Base-by-base conservation (phyloP, 2,113 vertebrate genomes). In the Megaceryle maxima region DNA sequence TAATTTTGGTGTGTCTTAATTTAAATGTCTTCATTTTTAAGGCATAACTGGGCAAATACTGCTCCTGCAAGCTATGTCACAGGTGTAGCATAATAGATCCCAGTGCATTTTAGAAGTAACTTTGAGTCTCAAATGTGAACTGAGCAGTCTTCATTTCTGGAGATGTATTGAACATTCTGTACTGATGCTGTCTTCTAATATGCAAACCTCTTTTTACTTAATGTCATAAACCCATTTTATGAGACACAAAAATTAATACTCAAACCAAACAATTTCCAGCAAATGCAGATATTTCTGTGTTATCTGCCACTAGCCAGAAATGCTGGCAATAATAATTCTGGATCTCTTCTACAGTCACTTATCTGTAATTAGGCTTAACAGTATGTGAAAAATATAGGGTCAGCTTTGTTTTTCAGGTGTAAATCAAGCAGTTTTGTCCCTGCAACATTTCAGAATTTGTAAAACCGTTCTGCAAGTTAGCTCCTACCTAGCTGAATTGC, bases 131-230 rank as follows among this genome's bases (percentile, higher is more conserved):
- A 33, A 46, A 17, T 74, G 31, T 0, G 0, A 26, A 35, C 55
- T 44, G 63, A 37, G 16, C 33, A 29, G 9, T 44, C 29, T 37
- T 69, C 11, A n/a, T 64, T 67, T 75, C 44, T 60, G 66, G 33
- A 41, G 35, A 46, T 25, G 26, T 79, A 33, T 29, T 78, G 39
- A 76, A 70, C 26, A 21, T 91, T 37, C 60, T 78, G n/a, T 17
- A 43, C 8, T 0, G 0, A 2, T 48, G 18, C 4, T 21, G 10
- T n/a, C 26, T 33, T 75, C 48, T 75, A 53, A 28, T 39, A 31
- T 9, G 44, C 66, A 84, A 78, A 60, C 4, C 4, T 69, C 2
- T 4, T 44, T 72, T 79, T 51, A 35, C 24, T 46, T 78, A 43
- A 25, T 78, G 48, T 89, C 26, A 29, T 53, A 91, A 76, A 43